Base-by-base conservation (phyloP, 2,888 invertebrate genomes). In the Pristionchus mayeri region DNA sequence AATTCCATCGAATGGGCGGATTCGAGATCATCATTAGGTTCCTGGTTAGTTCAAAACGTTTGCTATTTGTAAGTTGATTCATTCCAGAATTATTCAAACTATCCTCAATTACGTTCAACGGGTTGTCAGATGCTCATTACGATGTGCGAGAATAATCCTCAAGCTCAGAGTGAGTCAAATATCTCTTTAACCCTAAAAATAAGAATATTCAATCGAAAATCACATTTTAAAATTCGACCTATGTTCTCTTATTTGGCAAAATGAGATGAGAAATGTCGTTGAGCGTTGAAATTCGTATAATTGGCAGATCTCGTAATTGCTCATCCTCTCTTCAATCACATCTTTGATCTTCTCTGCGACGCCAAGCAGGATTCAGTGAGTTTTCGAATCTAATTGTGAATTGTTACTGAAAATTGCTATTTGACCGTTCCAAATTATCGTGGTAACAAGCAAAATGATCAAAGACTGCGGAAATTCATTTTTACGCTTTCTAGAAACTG, bases 131-230 rank as follows among this genome's bases (percentile, higher is more conserved):
- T 71, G 84, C 71, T 84, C 84, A 84, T 75, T 24, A 84, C 84
- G 6, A 52, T 84, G 71, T 84, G 84, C 75, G 84, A 84, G 52
- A 84, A 84, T 50, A 84, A 84, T 37, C 84, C 84, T 7, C 34
- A 24, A 37, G 84, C 71, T 24, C 84, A 84, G 54, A 71, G 75
- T 71, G 44, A 30, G 40, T n/a, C n/a, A n/a, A n/a, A n/a, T n/a
- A n/a, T n/a, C n/a, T n/a, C n/a, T n/a, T n/a, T n/a, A n/a, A n/a
- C n/a, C n/a, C n/a, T n/a, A n/a, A n/a, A n/a, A n/a, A n/a, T n/a
- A n/a, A n/a, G n/a, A n/a, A n/a, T n/a, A n/a, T n/a, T n/a, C n/a
- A n/a, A n/a, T n/a, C n/a, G n/a, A n/a, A n/a, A n/a, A n/a, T n/a
- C n/a, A n/a, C n/a, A n/a, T n/a, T n/a, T n/a, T n/a, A n/a, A n/a